A percentile compares a stretch with the other conserved stretches of the same genome.
These are phyloP conservation scores for Conistra vaccinii DNA, from an alignment of 2,888 invertebrate genomes.

Conservation along the genomic window DNA sequence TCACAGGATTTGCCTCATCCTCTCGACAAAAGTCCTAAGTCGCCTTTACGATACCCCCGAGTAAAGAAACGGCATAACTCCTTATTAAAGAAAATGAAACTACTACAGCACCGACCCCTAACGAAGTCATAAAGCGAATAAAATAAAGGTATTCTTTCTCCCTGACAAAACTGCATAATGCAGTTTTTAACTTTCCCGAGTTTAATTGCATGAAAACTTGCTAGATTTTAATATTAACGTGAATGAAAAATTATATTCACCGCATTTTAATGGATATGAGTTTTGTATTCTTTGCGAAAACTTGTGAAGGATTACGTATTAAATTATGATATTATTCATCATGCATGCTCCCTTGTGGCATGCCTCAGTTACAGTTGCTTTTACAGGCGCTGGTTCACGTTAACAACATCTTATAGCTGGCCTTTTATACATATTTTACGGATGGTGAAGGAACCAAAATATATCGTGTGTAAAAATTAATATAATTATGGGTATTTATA, in stretches of 20 bases:
- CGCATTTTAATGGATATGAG: constrained; percentile 45
- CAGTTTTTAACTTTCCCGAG: constrained; percentile 56
- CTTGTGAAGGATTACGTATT: constrained; percentile 21
- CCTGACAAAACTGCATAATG: constrained; percentile 55
- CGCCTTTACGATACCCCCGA: constrained; percentile 12
- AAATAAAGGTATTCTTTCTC: constrained; percentile 46
- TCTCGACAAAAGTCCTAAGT: not conserved
- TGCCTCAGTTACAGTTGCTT: not conserved
- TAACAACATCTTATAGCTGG: not conserved
- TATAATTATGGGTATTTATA: too few species aligned
- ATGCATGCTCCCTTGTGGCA: not conserved
- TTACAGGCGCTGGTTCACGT: not conserved
- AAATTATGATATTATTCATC: constrained; percentile 20
- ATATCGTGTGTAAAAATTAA: too few species aligned
- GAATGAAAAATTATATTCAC: constrained; percentile 47
- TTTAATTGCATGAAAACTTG: constrained; percentile 61
- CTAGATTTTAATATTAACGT: constrained; percentile 51
- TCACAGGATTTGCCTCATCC: not conserved
- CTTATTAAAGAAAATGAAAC: constrained; percentile 38
- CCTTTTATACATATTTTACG: not conserved
- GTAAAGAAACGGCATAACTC: constrained; percentile 23
- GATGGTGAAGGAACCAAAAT: not conserved
- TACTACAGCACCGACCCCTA: constrained; percentile 29
- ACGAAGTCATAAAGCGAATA: constrained; percentile 47
- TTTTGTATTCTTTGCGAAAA: constrained; percentile 18